phyloP scores from a whole-genome alignment of 2,113 vertebrate species.

The Amphiprion ocellaris region DNA sequence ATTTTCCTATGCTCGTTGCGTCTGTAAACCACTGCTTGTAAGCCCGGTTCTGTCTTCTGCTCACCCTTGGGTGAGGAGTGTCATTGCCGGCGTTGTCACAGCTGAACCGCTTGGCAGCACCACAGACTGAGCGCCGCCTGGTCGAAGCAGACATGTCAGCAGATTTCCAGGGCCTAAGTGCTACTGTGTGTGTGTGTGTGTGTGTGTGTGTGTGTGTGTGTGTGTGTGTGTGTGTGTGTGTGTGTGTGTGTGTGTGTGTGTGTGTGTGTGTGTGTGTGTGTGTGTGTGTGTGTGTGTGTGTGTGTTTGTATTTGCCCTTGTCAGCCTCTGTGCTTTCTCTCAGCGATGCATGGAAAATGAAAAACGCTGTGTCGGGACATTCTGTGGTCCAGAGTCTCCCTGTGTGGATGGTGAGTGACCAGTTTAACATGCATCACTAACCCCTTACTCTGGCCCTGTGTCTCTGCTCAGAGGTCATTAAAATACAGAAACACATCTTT shows the following conservation, averaged over 20 bases:
- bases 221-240: slow-evolving; percentile 45
- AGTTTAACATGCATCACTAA: slow-evolving; percentile 58
- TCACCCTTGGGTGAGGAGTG: slow-evolving; percentile 65
- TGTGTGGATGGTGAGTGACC: slow-evolving; percentile 40
- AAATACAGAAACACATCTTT: slow-evolving; percentile 11
- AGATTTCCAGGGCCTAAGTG: slow-evolving; percentile 72
- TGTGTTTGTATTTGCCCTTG: slow-evolving; percentile 66
- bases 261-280: background rate
- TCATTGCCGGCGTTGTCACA: slow-evolving; percentile 57
- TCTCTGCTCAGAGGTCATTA: slow-evolving; percentile 39
- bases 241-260: slow-evolving; percentile 56
- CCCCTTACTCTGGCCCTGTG: slow-evolving; percentile 5
- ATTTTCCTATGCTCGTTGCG: slow-evolving; percentile 36
- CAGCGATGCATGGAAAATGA: slow-evolving; percentile 70
- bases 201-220: background rate
- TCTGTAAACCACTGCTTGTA: slow-evolving; percentile 26
- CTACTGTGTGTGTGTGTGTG: slow-evolving; percentile 54
- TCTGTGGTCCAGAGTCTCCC: slow-evolving; percentile 68
- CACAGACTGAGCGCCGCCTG: slow-evolving; percentile 70
- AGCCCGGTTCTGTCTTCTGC: slow-evolving; percentile 46
- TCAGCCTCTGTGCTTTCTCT: slow-evolving; percentile 72
- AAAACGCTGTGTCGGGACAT: slow-evolving; percentile 79
- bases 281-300: slow-evolving; percentile 38
- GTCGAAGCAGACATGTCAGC: slow-evolving; percentile 75
- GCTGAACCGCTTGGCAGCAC: slow-evolving; percentile 53